phyloP scores from a whole-genome alignment of 2,888 invertebrate genomes.

The Andrena minutula region DNA sequence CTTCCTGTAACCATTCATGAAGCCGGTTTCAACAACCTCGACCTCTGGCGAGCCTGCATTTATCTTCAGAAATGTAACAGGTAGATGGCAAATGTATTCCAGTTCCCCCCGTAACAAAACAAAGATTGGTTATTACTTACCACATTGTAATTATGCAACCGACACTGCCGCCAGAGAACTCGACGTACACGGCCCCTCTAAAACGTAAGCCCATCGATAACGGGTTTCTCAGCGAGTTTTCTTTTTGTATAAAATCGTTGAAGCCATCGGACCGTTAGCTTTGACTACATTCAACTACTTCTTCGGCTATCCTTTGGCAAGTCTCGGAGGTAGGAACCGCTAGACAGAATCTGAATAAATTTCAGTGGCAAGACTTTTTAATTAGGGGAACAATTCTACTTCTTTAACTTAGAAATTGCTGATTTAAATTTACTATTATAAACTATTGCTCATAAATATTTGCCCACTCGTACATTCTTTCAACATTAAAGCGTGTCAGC shows the following conservation, averaged over 20 bases:
- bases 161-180: constrained; percentile 52
- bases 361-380: neutral
- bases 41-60: constrained; percentile 50
- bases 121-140: constrained; percentile 41
- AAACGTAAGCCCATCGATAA: constrained; percentile 79
- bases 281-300: constrained; percentile 19
- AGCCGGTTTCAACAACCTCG: constrained; percentile 64
- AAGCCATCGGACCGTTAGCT: constrained; percentile 81
- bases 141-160: constrained; percentile 68
- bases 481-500: too few species aligned
- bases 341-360: constrained; percentile 11
- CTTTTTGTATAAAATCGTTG: constrained; percentile 76
- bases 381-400: neutral
- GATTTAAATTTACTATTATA: too few species aligned
- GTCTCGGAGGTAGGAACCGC: constrained; percentile 46
- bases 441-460: too few species aligned
- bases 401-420: neutral
- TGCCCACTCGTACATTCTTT: too few species aligned
- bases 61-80: constrained; percentile 48
- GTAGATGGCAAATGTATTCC: constrained; percentile 27
- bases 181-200: constrained; percentile 66
- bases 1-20: constrained; percentile 61
- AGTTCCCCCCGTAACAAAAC: constrained; percentile 38
- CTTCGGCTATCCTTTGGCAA: constrained; percentile 21
- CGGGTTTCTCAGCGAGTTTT: constrained; percentile 77